Evolutionary conservation across 1,140 invertebrate species (phyloP), one percentile per base, ranked within the genome.

Genomic region (Bombus impatiens): DNA sequence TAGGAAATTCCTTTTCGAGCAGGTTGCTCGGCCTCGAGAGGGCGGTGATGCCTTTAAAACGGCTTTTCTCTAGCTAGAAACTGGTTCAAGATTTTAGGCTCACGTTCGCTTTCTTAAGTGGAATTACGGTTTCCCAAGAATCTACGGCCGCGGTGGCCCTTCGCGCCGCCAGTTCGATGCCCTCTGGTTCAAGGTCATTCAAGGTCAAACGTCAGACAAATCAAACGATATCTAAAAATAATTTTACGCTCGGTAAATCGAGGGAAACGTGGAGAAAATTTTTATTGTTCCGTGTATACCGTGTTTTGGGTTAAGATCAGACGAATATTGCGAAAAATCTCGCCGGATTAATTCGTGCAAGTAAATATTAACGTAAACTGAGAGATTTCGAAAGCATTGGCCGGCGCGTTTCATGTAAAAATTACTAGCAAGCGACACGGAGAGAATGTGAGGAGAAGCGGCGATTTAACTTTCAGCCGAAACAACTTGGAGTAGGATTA

Each of bases 51-150:
- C 32, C 47, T 42, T 37, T 44, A 15, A 65, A 37, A 65, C 28
- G n/a, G 22, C 57, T 75, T 28, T 44, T 2, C 25, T 35, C 13
- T 10, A 15, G 12, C 15, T 25, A 57, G 44, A 81, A 22, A 40
- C 42, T 22, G 22, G 40, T 75, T 53, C 62, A 32, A 79, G 37
- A 59, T 59, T 44, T 70, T 44, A 71, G 40, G 32, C 44, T 67
- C 81, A 75, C 57, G 32, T 67, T 82, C 79, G 35, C 79, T 57
- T 82, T 74, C 68, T 22, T 42, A 47, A 71, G 78, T 6, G 68
- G n/a, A 44, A 35, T 68, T 74, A 74, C 44, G 18, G 13, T 32
- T 83, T 83, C 79, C 62, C 76, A 35, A 79, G n/a, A 40, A 62
- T 72, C 75, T 78, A 78, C n/a, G 76, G 42, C 28, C 82, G 47